Percentiles rank a stretch among this genome's conserved stretches.
phyloP scores from a whole-genome alignment of 2,113 vertebrate species.

The Etheostoma cragini region DNA sequence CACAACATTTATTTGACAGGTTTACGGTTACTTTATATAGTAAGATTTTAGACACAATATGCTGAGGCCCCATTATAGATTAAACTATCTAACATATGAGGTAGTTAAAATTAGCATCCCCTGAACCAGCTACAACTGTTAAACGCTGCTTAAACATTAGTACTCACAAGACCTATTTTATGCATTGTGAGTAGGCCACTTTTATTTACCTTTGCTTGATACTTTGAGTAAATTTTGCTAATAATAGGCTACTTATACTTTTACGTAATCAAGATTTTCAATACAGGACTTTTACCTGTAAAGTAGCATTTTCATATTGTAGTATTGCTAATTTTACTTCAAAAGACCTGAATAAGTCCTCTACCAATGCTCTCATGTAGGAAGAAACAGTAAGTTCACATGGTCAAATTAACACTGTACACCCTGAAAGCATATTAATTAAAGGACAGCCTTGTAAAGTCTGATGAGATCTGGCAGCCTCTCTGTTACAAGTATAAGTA shows the following conservation, averaged over 20 bases:
- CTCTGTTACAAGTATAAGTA: neutral
- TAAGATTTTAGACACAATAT: no score
- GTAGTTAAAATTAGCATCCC: neutral
- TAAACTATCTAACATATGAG: neutral
- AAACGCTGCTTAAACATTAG: neutral
- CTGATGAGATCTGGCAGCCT: neutral
- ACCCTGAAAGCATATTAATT: neutral
- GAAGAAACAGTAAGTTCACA: neutral
- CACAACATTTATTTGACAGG: neutral
- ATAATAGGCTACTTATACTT: neutral
- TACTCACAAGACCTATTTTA: neutral
- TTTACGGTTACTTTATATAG: neutral
- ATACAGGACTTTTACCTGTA: neutral
- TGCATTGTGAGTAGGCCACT: neutral
- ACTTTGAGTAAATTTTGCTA: neutral
- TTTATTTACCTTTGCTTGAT: neutral
- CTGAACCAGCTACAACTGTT: neutral
- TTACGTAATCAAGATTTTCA: neutral
- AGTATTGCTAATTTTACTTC: neutral
- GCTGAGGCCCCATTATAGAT: neutral
- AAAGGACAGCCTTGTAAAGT: conserved; percentile 6
- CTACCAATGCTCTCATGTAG: neutral
- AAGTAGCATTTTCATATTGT: neutral
- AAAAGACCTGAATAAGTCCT: neutral
- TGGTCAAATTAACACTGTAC: neutral